Percentiles rank a stretch among this genome's conserved stretches.
These are phyloP conservation scores for Eurystomus gularis DNA, from an alignment of 2,113 vertebrate genomes.

Conservation along the genomic window DNA sequence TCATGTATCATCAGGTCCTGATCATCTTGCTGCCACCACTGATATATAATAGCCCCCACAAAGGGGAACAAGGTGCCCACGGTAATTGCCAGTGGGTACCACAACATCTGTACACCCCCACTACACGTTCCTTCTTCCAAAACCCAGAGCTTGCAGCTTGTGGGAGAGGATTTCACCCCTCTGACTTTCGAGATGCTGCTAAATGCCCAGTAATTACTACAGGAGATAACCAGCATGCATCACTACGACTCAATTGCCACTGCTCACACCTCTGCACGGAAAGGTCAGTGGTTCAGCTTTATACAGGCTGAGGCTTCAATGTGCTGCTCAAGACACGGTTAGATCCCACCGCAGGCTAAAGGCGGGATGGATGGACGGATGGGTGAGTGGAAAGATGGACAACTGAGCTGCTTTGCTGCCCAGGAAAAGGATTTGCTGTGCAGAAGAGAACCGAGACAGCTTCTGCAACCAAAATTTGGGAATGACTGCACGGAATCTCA, in stretches of 20 bases:
- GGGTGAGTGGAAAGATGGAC: neutral
- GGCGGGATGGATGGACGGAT: neutral
- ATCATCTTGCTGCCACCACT: neutral
- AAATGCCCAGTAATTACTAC: neutral
- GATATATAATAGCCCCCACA: neutral
- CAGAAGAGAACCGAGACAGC: neutral
- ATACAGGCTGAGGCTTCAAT: neutral
- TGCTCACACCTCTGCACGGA: neutral
- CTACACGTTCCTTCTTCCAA: neutral
- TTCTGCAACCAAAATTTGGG: neutral
- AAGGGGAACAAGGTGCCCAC: neutral
- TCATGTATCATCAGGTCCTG: neutral
- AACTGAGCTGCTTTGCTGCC: accelerated
- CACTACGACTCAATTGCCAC: neutral
- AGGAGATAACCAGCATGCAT: neutral
- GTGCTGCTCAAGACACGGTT: accelerated
- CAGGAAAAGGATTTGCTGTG: accelerated
- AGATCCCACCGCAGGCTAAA: accelerated
- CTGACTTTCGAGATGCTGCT: accelerated
- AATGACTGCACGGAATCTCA: neutral
- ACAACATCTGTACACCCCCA: neutral
- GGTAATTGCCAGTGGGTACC: neutral
- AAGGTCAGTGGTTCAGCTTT: neutral
- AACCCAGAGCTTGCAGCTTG: neutral
- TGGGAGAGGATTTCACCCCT: neutral